Evolutionary conservation across 64 coral and sea anemone species (phyloP).

Genomic region (Dendrophyllia cribrosa): DNA sequence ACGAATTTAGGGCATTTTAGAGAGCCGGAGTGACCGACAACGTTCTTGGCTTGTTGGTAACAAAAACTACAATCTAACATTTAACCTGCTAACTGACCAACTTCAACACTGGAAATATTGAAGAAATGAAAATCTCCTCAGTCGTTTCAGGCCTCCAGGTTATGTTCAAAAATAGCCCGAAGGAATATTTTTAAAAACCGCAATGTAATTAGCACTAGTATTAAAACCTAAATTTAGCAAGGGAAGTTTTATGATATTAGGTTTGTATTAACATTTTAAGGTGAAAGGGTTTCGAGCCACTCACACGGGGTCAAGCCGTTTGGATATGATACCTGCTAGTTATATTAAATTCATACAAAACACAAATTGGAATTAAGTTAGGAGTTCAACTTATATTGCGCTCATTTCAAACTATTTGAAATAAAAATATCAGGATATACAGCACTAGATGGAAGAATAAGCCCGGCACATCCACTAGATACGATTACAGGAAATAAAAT

Average conservation of each 20-base stretch:
- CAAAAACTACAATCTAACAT: too few species aligned
- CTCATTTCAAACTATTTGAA: neutral
- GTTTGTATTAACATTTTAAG: conserved; percentile 16
- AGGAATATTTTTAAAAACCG: conserved; percentile 50
- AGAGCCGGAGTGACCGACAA: neutral
- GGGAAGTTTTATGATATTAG: conserved; percentile 5
- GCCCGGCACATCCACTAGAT: too few species aligned
- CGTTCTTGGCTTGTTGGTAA: too few species aligned
- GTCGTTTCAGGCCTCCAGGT: neutral
- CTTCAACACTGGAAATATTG: neutral
- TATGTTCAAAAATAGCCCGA: conserved; percentile 49
- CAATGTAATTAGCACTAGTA: conserved; percentile 12
- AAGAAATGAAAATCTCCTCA: neutral
- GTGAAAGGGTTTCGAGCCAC: conserved; percentile 5
- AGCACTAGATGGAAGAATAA: too few species aligned
- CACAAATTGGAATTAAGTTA: neutral
- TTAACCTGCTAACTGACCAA: neutral
- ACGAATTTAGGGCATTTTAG: conserved; percentile 7
- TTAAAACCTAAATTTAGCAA: conserved; percentile 35
- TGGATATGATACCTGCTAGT: conserved; percentile 13
- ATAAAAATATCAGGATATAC: neutral
- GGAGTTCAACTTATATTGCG: neutral
- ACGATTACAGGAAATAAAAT: too few species aligned
- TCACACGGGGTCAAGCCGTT: conserved; percentile 7
- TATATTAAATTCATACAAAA: neutral